Evolutionary conservation across 2,797 vertebrate species (phyloP).

Genomic region (Vireo griseus): DNA sequence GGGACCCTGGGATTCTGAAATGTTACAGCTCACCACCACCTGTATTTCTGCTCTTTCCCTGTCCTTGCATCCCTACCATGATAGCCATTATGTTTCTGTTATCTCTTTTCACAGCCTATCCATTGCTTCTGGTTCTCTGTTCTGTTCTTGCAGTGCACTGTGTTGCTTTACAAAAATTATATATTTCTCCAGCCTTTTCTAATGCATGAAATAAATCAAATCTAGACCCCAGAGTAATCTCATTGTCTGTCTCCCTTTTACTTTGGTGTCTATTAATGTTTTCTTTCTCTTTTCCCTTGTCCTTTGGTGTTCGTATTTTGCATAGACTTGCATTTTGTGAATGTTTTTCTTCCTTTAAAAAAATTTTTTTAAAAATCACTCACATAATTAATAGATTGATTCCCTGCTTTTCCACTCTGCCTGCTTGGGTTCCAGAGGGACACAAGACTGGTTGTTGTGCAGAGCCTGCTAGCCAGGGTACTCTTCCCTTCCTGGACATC

Average conservation of each 20-base stretch:
- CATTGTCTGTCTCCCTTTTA: neutral
- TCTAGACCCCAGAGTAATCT: neutral
- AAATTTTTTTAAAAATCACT: neutral
- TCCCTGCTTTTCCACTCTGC: neutral
- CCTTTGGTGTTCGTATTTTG: neutral
- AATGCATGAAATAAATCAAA: neutral
- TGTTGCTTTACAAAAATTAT: neutral
- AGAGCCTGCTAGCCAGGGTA: neutral
- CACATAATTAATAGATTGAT: neutral
- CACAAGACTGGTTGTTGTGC: neutral
- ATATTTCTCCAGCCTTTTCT: neutral
- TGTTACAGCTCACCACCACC: rapidly evolving
- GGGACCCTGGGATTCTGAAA: neutral
- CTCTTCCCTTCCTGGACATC: neutral
- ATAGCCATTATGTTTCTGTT: neutral
- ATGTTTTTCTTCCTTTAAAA: neutral
- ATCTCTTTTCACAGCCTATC: neutral
- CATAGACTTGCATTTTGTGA: neutral
- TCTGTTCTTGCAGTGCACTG: neutral
- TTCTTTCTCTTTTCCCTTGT: neutral
- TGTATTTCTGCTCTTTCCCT: neutral
- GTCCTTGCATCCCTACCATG: neutral
- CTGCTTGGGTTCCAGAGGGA: neutral
- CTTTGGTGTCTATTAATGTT: neutral
- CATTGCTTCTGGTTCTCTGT: neutral